Conservation (phyloP, 2,113 vertebrate species). For the Pogonocichla stellata region DNA sequence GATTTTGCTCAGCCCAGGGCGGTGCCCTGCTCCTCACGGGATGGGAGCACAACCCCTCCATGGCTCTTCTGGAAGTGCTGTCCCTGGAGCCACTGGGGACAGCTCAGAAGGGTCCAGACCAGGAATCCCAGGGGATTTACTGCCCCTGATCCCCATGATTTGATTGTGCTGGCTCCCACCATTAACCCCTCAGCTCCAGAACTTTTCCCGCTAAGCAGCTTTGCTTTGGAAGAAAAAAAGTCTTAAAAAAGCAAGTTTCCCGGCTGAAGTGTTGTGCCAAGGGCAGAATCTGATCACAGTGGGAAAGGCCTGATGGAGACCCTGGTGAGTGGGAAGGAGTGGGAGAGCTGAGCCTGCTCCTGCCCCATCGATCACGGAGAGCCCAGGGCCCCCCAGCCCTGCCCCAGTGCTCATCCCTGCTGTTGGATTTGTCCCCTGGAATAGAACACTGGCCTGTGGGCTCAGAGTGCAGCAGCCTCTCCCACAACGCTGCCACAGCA, state of each 20-base stretch:
- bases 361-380: not conserved
- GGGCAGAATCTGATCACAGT: not conserved
- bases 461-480: not conserved
- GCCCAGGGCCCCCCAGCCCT: not conserved
- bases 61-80: fast-evolving
- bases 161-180: not conserved
- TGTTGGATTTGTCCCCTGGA: not conserved
- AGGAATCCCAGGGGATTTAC: not conserved
- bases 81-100: not conserved
- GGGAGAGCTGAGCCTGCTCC: not conserved
- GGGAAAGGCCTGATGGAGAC: not conserved
- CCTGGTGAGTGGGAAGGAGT: not conserved
- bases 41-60: not conserved
- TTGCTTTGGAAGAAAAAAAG: not conserved
- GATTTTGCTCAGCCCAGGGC: not conserved
- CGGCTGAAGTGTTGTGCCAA: not conserved
- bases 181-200: not conserved
- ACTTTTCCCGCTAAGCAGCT: not conserved
- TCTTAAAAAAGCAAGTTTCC: not conserved
- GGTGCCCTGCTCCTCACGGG: fast-evolving
- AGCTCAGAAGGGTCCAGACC: not conserved
- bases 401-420: not conserved
- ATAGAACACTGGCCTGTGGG: not conserved
- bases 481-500: not conserved
- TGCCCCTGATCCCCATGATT: fast-evolving